These are phyloP conservation scores for Gymnoscopelus microlampas DNA, from an alignment of 2,797 vertebrate genomes.

Conservation along the genomic window DNA sequence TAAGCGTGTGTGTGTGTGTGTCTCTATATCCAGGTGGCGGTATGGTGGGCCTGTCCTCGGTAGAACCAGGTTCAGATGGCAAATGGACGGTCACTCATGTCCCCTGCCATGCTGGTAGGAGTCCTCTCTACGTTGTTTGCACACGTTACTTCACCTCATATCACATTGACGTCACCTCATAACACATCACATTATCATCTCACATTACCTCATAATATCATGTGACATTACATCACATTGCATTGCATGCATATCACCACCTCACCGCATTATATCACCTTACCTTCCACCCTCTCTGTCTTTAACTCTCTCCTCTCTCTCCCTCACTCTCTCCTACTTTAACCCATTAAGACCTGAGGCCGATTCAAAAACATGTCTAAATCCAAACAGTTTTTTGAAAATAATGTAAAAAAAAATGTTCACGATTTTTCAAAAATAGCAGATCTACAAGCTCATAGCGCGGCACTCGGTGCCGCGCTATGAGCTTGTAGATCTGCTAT, in stretches of 20 bases:
- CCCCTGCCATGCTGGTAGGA: slow-evolving; percentile 91
- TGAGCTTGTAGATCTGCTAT: too few relatives aligned
- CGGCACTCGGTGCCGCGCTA: too few relatives aligned
- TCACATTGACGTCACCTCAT: too few relatives aligned
- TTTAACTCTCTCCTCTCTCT: neutral
- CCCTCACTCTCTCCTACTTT: neutral
- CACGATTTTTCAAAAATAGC: too few relatives aligned
- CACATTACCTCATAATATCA: neutral
- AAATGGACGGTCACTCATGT: slow-evolving; percentile 84
- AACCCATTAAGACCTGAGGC: too few relatives aligned
- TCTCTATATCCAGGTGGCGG: slow-evolving; percentile 82
- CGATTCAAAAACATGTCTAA: too few relatives aligned
- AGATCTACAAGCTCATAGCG: too few relatives aligned
- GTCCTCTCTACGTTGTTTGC: neutral
- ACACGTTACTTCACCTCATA: too few relatives aligned
- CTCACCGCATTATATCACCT: neutral
- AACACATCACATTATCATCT: neutral
- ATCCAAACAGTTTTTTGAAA: too few relatives aligned
- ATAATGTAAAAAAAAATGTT: too few relatives aligned
- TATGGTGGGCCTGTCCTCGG: slow-evolving; percentile 84
- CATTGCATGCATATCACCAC: too few relatives aligned
- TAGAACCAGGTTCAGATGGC: slow-evolving; percentile 79
- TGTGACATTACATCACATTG: too few relatives aligned
- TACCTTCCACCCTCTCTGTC: neutral
- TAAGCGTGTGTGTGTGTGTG: slow-evolving; percentile 11